Base-by-base conservation (phyloP, 2,797 vertebrate species). In the Gymnoscopelus braueri region DNA sequence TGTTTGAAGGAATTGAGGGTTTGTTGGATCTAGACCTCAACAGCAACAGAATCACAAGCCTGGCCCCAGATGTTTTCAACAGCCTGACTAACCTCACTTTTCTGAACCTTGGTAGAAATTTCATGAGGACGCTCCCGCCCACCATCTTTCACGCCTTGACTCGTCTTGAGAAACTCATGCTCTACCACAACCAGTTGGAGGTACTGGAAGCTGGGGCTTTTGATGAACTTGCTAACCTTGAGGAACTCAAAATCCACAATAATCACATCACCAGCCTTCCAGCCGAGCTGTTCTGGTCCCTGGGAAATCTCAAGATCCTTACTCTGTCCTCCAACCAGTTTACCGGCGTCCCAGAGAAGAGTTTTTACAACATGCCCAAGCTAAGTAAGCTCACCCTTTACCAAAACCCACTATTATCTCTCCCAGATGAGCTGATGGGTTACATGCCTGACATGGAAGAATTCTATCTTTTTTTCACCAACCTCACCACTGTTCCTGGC, bases 391-490 rank as follows among this genome's bases (percentile, higher is more conserved):
- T 98, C 65, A 95, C 93, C 7, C 75, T 97, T 60, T 95, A 90
- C 72, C 89, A 90, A 0, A 98, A 98, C 79, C 96, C 96, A 0
- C 78, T 97, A 9, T 66, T 90, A 54, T 87, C 69, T 61, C 89
- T 98, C 24, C 96, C 96, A 1, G 84, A 89, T 26, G 75, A 94
- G 35, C 67, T 97, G 19, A 96, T 97, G 86, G 96, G 96, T 48
- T 85, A 93, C 82, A 94, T 95, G 95, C 93, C 89, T 2, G 69
- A 86, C 19, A 93, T 98, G 4, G 75, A 1, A 55, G 90, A 88
- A 9, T 89, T 98, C 44, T 93, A 94, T 90, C 83, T 98, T 58
- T 95, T 89, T 75, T 0, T n/a, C 19, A 98, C 97, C 4, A 87
- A 87, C 54, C 95, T 98, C 67, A 88, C 67, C 63, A 94, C 93